These are phyloP conservation scores for Falco peregrinus DNA, from an alignment of 2,797 vertebrate genomes.

Conservation along the genomic window DNA sequence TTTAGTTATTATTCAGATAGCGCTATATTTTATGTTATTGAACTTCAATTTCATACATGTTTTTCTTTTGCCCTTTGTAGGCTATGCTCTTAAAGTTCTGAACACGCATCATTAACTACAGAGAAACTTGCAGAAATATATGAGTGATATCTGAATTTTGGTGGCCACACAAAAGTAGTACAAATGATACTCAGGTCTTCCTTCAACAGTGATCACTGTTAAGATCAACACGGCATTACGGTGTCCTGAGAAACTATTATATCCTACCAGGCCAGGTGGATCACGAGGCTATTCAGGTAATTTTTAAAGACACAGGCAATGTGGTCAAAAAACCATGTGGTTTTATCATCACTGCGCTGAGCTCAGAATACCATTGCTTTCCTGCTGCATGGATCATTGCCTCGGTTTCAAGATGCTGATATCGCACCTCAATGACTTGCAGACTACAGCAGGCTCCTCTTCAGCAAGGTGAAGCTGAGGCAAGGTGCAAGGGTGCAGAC, in stretches of 20 bases:
- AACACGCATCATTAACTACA: not conserved
- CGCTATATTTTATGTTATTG: not conserved
- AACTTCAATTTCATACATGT: not conserved
- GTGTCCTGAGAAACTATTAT: not conserved
- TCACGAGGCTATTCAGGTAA: not conserved
- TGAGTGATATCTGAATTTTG: not conserved
- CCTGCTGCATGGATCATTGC: not conserved
- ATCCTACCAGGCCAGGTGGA: not conserved
- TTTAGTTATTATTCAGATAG: not conserved
- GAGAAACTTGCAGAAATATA: not conserved
- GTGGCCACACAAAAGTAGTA: not conserved
- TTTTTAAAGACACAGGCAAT: not conserved
- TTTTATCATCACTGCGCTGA: not conserved
- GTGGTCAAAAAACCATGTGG: fast-evolving
- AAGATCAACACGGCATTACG: not conserved
- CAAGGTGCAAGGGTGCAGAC: not conserved
- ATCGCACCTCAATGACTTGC: not conserved
- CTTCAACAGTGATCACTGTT: not conserved
- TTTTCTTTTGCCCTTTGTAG: not conserved
- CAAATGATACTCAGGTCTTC: not conserved
- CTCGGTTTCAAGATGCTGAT: not conserved
- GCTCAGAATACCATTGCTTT: not conserved
- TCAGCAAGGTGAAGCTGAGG: not conserved
- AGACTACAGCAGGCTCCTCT: not conserved
- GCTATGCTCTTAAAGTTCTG: not conserved